Base-by-base conservation (phyloP, 2,113 vertebrate genomes). In the Oreochromis tanganicae region DNA sequence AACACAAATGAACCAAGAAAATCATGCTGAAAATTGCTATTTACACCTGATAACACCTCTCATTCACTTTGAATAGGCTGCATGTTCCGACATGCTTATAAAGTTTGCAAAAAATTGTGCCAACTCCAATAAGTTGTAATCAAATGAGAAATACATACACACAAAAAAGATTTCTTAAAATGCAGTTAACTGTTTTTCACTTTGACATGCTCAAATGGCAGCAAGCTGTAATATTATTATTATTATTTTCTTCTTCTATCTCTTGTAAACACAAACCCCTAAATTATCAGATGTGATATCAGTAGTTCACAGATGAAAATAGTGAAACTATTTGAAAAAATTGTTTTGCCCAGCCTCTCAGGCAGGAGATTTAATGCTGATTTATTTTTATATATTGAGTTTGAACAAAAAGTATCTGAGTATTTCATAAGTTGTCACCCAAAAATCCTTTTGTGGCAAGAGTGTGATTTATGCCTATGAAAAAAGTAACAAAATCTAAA, bases 191-290 rank as follows among this genome's bases (percentile, higher is more conserved):
- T 43, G 7, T 4, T 16, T 48, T 71, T 24, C 38, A 9, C 66
- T 46, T 14, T 17, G 13, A 9, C 66, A 46, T 0, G 13, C 66
- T 46, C 38, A 73, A 73, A 0, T 43, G 1, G 7, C 38, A 46
- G 63, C n/a, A 41, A 71, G 63, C n/a, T 71, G 36, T 11, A 5
- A n/a, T 66, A 3, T 7, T 66, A 38, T 38, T 66, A n/a, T 66
- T 66, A 66, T 36, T 66, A 8, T 36, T 36, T 7, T 36, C 34
- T 27, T 27, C 27, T 63, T 63, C 59, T 66, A n/a, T 66, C 17
- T 16, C 38, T 46, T 27, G 3, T 21, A 0, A 46, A 73, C 21
- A 29, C 14, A 48, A 75, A 48, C 4, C 68, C 9, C 41, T 14
- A 46, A 48, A 0, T 75, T 14, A 0, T 75, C 71, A 48, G 43